phyloP scores from a whole-genome alignment of 2,113 vertebrate genomes.

The Glaucidium brasilianum region DNA sequence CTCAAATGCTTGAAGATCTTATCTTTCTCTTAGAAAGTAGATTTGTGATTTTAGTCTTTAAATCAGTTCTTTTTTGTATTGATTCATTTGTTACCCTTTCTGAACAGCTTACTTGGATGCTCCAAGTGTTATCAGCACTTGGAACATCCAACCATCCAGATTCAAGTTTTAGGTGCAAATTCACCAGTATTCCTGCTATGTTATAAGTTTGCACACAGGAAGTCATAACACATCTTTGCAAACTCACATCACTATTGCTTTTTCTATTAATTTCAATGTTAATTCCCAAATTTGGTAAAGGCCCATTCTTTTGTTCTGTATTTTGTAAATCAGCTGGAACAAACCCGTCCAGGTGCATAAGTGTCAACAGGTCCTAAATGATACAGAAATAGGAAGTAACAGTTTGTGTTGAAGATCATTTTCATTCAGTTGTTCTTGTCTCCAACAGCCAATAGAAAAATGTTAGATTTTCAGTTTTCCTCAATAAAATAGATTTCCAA shows the following conservation, averaged over 20 bases:
- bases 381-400: not conserved
- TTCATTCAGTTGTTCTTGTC: not conserved
- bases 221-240: not conserved
- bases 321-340: not conserved
- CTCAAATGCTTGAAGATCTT: not conserved
- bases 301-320: not conserved
- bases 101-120: not conserved
- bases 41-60: not conserved
- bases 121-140: not conserved
- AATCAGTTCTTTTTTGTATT: not conserved
- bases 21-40: not conserved
- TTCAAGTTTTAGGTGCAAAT: not conserved
- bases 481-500: not conserved
- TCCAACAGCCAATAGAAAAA: not conserved
- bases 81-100: not conserved
- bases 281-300: not conserved
- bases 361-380: not conserved
- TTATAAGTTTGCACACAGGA: not conserved
- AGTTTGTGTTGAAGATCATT: not conserved
- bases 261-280: not conserved
- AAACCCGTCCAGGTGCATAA: not conserved
- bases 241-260: not conserved
- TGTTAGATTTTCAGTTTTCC: not conserved
- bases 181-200: not conserved
- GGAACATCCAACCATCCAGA: not conserved